Conservation (phyloP, 2,113 vertebrate genomes). For the Corythoichthys haematopterus region DNA sequence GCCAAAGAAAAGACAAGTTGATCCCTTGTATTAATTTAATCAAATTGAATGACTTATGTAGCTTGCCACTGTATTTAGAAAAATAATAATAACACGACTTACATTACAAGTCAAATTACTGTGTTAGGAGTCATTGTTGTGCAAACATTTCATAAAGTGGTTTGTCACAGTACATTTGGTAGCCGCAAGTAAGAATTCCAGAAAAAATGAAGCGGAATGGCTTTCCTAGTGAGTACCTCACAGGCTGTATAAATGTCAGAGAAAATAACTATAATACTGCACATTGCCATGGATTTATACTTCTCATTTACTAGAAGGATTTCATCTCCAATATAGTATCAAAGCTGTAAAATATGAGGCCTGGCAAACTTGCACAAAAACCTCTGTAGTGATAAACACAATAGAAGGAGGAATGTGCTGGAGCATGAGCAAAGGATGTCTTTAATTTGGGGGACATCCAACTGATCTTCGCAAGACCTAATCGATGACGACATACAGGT, state of each 20-base stretch:
- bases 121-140: background rate
- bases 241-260: background rate
- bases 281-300: background rate
- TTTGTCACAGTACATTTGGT: conserved; percentile 2
- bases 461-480: background rate
- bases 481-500: background rate
- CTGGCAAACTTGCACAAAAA: background rate
- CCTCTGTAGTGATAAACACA: background rate
- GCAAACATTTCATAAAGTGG: background rate
- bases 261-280: conserved; percentile 2
- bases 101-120: background rate
- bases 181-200: background rate
- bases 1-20: background rate
- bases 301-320: background rate
- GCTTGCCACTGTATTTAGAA: background rate
- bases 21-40: background rate
- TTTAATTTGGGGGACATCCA: background rate
- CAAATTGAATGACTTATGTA: background rate
- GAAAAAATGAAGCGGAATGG: background rate
- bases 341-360: background rate
- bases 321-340: background rate
- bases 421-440: background rate
- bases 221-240: background rate
- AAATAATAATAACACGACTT: background rate
- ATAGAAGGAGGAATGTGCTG: background rate